Percentiles rank a stretch among this genome's conserved stretches.
These are phyloP conservation scores for Anthrax anthrax DNA, from an alignment of 2,888 invertebrate genomes.

Conservation along the genomic window DNA sequence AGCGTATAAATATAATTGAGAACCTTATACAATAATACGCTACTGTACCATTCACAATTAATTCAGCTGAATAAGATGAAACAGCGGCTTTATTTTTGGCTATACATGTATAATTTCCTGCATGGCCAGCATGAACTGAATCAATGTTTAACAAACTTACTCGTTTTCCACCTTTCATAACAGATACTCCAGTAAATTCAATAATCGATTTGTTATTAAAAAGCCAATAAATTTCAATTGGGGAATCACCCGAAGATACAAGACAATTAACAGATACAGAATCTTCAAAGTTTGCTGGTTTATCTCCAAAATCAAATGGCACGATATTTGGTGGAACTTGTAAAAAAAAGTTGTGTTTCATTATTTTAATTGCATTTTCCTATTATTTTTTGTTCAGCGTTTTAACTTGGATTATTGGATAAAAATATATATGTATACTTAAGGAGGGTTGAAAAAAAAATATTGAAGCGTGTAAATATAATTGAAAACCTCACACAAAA, in stretches of 20 bases:
- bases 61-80: constrained; percentile 34
- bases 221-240: constrained; percentile 54
- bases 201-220: constrained; percentile 26
- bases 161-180: constrained; percentile 35
- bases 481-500: constrained; percentile 21
- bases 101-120: constrained; percentile 49
- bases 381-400: too few relatives aligned
- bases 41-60: constrained; percentile 32
- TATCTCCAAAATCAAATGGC: constrained; percentile 62
- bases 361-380: background rate
- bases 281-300: constrained; percentile 55
- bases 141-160: constrained; percentile 50
- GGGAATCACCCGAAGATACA: constrained; percentile 52
- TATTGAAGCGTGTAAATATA: too few relatives aligned
- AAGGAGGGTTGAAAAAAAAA: too few relatives aligned
- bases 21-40: too few relatives aligned
- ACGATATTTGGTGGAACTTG: constrained; percentile 64
- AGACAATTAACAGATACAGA: constrained; percentile 56
- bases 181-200: constrained; percentile 23
- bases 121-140: constrained; percentile 46
- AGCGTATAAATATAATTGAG: too few relatives aligned
- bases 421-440: too few relatives aligned
- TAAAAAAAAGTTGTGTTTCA: constrained; percentile 1
- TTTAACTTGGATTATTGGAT: background rate
- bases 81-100: constrained; percentile 45